Conservation (phyloP, 2,797 vertebrate genomes). For the Chaunax sp. region DNA sequence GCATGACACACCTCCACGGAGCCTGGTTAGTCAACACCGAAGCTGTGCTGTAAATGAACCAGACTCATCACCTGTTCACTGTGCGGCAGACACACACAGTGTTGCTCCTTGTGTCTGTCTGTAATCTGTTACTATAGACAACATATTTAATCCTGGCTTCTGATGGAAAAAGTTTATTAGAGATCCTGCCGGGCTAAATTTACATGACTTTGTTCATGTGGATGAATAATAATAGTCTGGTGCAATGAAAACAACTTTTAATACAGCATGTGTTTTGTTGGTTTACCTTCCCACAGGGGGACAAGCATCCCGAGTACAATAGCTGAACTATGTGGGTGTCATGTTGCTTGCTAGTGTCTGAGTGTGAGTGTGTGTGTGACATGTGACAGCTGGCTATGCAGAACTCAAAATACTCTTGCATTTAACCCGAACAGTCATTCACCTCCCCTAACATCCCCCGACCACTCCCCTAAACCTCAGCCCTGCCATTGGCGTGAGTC, state of each 20-base stretch:
- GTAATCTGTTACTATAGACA: slow-evolving; percentile 17
- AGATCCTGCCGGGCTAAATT: slow-evolving; percentile 26
- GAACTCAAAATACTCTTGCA: slow-evolving; percentile 71
- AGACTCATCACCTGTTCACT: slow-evolving; percentile 62
- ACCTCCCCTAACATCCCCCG: slow-evolving; percentile 27
- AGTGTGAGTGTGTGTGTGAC: slow-evolving; percentile 22
- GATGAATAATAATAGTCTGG: slow-evolving; percentile 59
- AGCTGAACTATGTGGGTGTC: slow-evolving; percentile 8
- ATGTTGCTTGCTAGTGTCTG: slow-evolving; percentile 19
- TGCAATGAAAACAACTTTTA: slow-evolving; percentile 27
- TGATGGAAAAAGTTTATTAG: slow-evolving; percentile 27
- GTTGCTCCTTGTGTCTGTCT: slow-evolving; percentile 5
- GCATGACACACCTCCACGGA: slow-evolving; percentile 21
- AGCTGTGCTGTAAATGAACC: slow-evolving; percentile 49
- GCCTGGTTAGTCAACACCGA: slow-evolving; percentile 38
- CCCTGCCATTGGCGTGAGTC: slow-evolving; percentile 26
- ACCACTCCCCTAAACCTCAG: slow-evolving; percentile 42
- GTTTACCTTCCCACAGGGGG: slow-evolving; percentile 48
- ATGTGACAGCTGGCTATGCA: slow-evolving; percentile 82
- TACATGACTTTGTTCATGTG: slow-evolving; percentile 7
- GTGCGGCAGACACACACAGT: slow-evolving; percentile 12
- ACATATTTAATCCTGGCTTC: slow-evolving; percentile 4
- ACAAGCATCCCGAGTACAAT: slow-evolving; percentile 31
- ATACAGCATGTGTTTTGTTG: slow-evolving; percentile 22
- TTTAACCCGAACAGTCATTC: slow-evolving; percentile 65